Evolutionary conservation across 2,113 vertebrate genomes (phyloP).

Genomic region (Connochaetes taurinus): DNA sequence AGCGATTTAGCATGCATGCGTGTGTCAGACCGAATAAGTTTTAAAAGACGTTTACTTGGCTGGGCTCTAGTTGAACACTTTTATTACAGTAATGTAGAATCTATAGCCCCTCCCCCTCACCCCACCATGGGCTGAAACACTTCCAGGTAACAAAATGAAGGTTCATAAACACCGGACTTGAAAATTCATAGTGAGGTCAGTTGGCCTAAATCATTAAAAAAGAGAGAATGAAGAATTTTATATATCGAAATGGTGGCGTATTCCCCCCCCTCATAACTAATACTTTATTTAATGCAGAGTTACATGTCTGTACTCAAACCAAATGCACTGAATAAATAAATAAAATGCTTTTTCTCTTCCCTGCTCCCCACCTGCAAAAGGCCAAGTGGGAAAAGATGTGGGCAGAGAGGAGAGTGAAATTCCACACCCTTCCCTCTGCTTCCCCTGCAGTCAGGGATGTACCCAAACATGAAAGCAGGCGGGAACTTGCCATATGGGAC

Average conservation of each 20-base stretch:
- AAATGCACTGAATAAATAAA: neutral
- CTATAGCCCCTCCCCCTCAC: accelerated
- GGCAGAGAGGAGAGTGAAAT: neutral
- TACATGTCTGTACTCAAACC: neutral
- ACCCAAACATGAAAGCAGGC: neutral
- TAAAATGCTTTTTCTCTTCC: neutral
- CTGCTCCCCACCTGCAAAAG: neutral
- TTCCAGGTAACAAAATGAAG: neutral
- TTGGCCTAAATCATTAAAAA: neutral
- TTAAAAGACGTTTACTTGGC: neutral
- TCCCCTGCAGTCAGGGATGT: accelerated
- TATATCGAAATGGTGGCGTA: neutral
- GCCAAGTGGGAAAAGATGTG: neutral
- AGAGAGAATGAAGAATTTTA: neutral
- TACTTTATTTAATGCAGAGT: neutral
- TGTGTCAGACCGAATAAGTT: neutral
- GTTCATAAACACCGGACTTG: neutral
- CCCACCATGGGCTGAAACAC: neutral
- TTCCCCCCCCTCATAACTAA: neutral
- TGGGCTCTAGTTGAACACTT: neutral
- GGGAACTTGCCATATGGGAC: neutral
- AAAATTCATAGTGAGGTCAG: neutral
- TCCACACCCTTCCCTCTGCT: accelerated
- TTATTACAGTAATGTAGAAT: neutral
- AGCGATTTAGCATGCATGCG: accelerated